These are phyloP conservation scores for Camponotus vicinus DNA, from an alignment of 1,140 invertebrate genomes.

Conservation along the genomic window DNA sequence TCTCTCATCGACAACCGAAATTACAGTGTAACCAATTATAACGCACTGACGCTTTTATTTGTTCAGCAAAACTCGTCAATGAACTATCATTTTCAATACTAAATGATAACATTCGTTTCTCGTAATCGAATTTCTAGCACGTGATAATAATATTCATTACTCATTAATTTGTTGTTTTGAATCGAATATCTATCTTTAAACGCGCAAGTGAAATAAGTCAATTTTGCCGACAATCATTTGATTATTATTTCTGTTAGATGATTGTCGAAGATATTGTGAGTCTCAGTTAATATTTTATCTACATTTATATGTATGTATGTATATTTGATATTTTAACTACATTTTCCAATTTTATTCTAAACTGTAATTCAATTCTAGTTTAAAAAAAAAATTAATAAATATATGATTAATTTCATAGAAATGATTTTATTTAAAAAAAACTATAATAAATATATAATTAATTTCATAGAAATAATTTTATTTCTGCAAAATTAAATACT, in stretches of 20 bases:
- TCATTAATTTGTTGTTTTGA: not conserved
- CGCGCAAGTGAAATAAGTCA: not conserved
- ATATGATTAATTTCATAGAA: conserved; percentile 20
- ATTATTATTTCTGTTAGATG: not conserved
- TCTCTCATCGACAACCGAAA: conserved; percentile 44
- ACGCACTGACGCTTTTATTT: conserved; percentile 60
- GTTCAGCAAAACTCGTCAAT: conserved; percentile 19
- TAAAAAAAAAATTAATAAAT: conserved; percentile 24
- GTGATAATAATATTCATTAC: not conserved
- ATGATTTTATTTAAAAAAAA: conserved; percentile 40
- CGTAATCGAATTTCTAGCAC: not conserved
- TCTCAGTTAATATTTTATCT: not conserved
- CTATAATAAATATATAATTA: conserved; percentile 20
- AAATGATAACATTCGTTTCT: conserved; percentile 45
- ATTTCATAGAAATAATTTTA: conserved; percentile 28
- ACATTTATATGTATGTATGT: not conserved
- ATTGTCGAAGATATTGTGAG: not conserved
- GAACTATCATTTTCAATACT: conserved; percentile 4
- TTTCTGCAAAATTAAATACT: not conserved
- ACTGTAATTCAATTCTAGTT: not conserved
- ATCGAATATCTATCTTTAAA: not conserved
- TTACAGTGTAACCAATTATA: conserved; percentile 56
- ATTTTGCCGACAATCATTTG: not conserved
- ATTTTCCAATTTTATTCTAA: not conserved
- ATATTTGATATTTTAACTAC: not conserved